A percentile compares a stretch with the other conserved stretches of the same genome.
phyloP scores from a whole-genome alignment of 2,113 vertebrate species.

The Campylomormyrus numenius region DNA sequence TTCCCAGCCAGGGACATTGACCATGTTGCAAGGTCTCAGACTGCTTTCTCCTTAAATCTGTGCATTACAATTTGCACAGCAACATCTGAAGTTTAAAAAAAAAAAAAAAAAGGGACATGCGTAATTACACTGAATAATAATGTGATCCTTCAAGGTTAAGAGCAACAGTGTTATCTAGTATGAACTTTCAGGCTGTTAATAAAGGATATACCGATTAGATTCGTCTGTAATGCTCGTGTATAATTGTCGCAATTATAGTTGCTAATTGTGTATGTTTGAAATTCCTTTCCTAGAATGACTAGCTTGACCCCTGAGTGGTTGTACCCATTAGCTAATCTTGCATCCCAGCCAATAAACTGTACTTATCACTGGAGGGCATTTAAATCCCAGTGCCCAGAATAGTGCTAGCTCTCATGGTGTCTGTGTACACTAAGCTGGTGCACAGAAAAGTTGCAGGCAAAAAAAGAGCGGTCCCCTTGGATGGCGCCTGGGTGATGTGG shows the following conservation, averaged over 20 bases:
- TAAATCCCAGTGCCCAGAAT: background rate
- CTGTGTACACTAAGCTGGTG: background rate
- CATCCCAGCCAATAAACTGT: background rate
- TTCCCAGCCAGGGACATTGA: background rate
- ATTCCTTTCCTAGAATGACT: background rate
- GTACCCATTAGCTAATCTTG: background rate
- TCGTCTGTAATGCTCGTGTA: background rate
- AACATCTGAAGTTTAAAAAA: background rate
- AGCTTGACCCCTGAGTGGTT: background rate
- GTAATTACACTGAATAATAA: background rate
- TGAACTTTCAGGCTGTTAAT: background rate
- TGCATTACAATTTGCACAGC: background rate
- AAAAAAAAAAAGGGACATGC: background rate
- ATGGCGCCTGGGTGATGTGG: background rate
- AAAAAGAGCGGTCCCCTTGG: background rate
- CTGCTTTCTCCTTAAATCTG: background rate
- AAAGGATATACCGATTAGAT: background rate
- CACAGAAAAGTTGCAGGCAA: background rate
- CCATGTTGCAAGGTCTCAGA: background rate
- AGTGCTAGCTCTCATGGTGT: background rate
- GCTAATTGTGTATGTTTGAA: background rate
- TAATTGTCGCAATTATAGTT: background rate
- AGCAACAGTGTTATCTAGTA: background rate
- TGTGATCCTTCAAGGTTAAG: background rate
- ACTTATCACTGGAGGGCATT: background rate